Evolutionary conservation across 2,113 vertebrate genomes (phyloP), one percentile per base, ranked within the genome.

Genomic region (Abramis brama): DNA sequence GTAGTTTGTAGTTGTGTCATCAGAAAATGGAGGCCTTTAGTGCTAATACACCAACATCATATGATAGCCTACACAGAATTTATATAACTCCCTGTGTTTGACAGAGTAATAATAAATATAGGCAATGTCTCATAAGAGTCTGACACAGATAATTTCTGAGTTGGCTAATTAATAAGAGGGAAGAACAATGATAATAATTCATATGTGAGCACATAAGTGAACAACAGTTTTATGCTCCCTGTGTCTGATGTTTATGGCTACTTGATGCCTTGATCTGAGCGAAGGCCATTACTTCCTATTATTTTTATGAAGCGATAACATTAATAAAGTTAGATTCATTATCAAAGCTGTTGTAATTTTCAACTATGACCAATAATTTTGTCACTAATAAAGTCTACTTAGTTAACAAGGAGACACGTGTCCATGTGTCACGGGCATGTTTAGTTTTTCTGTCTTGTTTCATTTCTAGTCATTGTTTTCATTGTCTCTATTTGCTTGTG

Each of bases 201-300:
- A 60, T 79, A 23, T 60, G 11, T n/a, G 23, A 43, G 33, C 21
- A 39, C 6, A 39, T 79, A 60, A n/a, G 33, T 39, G 21, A 43
- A 43, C 5, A 21, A 23, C 75, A 60, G 55, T 39, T 79, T 39
- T 2, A 60, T 60, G 6, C 1, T 59, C 12, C 36, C 55, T n/a
- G 77, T 79, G 21, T 60, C 17, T 60, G 5, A 15, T 79, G 33
- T 73, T 79, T 60, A 79, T 59, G 55, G 21, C 77, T 36, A 33
- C 57, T 33, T 60, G 33, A 39, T 60, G 52, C 12, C 77, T 60
- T 79, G 33, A 60, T 79, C 55, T 79, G 33, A 79, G 55, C 11
- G 0, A 79, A 79, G 21, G 77, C 13, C 77, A 79, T 60, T 60
- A 59, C 33, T 57, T 57, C 19, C 27, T 59, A 21, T 39, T 60